Conservation (phyloP, 2,797 vertebrate species). For the Sebastes aleutianus region DNA sequence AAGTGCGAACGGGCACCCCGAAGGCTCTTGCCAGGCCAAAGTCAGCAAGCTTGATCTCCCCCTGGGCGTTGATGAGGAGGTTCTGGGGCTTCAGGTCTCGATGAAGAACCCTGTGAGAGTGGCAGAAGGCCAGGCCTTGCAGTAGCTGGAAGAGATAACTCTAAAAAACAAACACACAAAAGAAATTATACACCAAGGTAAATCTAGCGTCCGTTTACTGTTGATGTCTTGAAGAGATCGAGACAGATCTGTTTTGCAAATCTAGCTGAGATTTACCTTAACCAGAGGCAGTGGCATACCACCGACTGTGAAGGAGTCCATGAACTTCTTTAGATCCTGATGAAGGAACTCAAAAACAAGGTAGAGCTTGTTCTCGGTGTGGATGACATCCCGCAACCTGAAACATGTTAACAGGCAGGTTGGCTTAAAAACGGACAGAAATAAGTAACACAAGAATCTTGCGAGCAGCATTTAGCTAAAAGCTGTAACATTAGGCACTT, state of each 20-base stretch:
- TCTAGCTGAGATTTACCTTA: constrained; percentile 81
- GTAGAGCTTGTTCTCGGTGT: constrained; percentile 98
- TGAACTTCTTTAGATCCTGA: constrained; percentile 97
- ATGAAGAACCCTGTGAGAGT: constrained; percentile 95
- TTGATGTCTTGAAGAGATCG: background rate
- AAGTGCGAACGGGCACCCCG: constrained; percentile 93
- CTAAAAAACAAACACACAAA: constrained; percentile 67
- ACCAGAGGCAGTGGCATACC: constrained; percentile 92
- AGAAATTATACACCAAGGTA: background rate
- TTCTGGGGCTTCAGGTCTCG: constrained; percentile 96
- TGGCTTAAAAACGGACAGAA: background rate
- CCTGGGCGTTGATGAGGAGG: constrained; percentile 94
- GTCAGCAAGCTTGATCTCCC: constrained; percentile 95
- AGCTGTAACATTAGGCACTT: constrained; percentile 58
- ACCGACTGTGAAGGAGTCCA: constrained; percentile 90
- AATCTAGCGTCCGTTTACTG: background rate
- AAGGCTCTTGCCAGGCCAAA: constrained; percentile 95
- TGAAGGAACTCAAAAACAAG: constrained; percentile 98
- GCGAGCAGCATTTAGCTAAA: background rate
- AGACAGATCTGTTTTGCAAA: background rate
- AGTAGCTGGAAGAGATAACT: constrained; percentile 97
- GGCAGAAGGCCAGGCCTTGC: constrained; percentile 95
- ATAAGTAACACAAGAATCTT: background rate
- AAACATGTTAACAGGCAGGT: background rate
- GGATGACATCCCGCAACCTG: constrained; percentile 95